phyloP scores from a whole-genome alignment of 2,797 vertebrate species.

The Microctenopoma stevenorrisi region DNA sequence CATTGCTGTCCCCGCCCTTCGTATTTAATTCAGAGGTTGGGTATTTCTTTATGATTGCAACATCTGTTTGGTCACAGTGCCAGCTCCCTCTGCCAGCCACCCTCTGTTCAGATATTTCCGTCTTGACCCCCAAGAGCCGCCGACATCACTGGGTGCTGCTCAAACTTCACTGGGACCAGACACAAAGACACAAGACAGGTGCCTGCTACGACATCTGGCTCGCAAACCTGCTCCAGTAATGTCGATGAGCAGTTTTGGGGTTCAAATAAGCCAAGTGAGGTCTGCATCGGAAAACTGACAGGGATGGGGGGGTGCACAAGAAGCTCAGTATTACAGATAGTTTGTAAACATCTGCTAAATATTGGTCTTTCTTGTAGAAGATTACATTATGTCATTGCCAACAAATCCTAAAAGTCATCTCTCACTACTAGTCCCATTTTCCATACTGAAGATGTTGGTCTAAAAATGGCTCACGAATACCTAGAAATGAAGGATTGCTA shows the following conservation, averaged over 20 bases:
- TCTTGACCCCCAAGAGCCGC: conserved; percentile 77
- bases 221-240: conserved; percentile 32
- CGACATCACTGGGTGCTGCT: conserved; percentile 72
- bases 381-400: not conserved
- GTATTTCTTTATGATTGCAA: conserved; percentile 87
- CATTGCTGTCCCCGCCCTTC: conserved; percentile 67
- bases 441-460: not conserved
- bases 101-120: conserved; percentile 85
- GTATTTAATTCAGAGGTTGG: conserved; percentile 85
- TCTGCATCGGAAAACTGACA: not conserved
- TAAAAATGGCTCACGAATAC: not conserved
- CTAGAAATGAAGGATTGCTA: not conserved
- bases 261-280: not conserved
- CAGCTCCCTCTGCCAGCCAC: conserved; percentile 81
- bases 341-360: not conserved
- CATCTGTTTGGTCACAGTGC: conserved; percentile 85
- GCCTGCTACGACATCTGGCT: conserved; percentile 48
- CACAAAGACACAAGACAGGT: conserved; percentile 69
- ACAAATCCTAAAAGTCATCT: conserved; percentile 1
- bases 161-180: conserved; percentile 75
- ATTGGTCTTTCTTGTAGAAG: not conserved
- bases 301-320: not conserved
- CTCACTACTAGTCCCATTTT: not conserved
- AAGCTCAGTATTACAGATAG: not conserved
- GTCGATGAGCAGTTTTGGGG: conserved; percentile 6